Conservation (phyloP, 1,140 invertebrate genomes). For the Drosophila equinoxialis region DNA sequence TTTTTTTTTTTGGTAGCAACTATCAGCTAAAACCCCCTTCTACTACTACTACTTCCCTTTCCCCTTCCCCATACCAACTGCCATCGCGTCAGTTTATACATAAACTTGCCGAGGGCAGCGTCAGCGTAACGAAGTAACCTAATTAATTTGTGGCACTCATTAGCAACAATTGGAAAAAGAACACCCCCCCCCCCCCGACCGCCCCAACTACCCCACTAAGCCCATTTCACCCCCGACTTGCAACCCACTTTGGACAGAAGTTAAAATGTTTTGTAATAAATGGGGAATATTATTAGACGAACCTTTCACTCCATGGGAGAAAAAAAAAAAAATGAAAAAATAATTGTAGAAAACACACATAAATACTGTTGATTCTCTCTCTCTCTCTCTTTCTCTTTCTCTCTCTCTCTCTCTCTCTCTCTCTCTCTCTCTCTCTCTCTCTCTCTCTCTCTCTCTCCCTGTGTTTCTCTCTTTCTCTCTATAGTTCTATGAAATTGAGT, state of each 20-base stretch:
- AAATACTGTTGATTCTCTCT: too few relatives aligned
- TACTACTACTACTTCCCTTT: not conserved
- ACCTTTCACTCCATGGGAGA: slow-evolving; percentile 1
- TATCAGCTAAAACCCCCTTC: slow-evolving; percentile 48
- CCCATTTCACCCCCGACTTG: not conserved
- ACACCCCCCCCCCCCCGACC: not conserved
- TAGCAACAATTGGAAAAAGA: slow-evolving; percentile 76
- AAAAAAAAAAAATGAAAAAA: slow-evolving; percentile 2
- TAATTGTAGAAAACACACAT: slow-evolving; percentile 5
- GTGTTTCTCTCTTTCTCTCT: too few relatives aligned
- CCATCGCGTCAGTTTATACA: slow-evolving; percentile 5
- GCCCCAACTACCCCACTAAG: slow-evolving; percentile 44
- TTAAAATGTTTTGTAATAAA: slow-evolving; percentile 55
- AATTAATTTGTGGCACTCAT: slow-evolving; percentile 82
- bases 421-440: not conserved
- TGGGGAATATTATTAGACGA: slow-evolving; percentile 33
- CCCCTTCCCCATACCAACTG: slow-evolving; percentile 5
- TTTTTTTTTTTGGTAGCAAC: slow-evolving; percentile 39
- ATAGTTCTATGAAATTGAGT: not conserved
- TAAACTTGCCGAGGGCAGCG: slow-evolving; percentile 29
- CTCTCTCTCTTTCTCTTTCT: not conserved
- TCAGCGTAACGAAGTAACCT: slow-evolving; percentile 79
- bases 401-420: not conserved
- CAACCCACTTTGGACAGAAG: slow-evolving; percentile 50
- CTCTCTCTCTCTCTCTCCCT: not conserved